phyloP scores from a whole-genome alignment of 1,140 invertebrate genomes.

The Ctenoplectra terminalis region DNA sequence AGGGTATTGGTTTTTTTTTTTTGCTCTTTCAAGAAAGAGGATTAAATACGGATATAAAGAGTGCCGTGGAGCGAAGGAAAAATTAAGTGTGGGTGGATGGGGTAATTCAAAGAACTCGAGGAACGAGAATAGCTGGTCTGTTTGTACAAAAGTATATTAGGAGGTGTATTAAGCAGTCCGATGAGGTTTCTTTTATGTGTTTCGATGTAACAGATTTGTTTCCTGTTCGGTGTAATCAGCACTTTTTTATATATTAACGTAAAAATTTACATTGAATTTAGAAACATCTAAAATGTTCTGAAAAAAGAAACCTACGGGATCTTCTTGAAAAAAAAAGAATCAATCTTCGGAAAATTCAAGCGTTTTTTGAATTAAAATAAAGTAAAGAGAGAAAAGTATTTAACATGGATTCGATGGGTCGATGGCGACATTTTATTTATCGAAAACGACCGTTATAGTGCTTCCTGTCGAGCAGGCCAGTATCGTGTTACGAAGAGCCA shows the following conservation, averaged over 20 bases:
- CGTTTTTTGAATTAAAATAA: background rate
- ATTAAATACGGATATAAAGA: background rate
- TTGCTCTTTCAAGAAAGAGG: background rate
- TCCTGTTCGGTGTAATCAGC: background rate
- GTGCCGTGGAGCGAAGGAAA: background rate
- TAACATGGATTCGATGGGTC: background rate
- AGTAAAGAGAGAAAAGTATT: background rate
- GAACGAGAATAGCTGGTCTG: background rate
- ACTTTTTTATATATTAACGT: too few species aligned
- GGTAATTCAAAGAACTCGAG: background rate
- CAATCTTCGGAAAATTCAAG: too few species aligned
- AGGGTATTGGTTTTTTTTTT: background rate
- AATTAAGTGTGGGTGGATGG: background rate
- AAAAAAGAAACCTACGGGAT: too few species aligned
- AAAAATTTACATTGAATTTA: too few species aligned
- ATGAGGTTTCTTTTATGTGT: too few species aligned
- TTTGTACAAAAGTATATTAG: conserved; percentile 17
- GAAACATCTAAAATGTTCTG: too few species aligned
- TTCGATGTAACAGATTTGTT: background rate
- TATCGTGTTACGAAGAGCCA: conserved; percentile 15
- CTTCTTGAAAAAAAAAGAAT: too few species aligned
- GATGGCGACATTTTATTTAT: background rate
- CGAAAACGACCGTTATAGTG: conserved; percentile 6
- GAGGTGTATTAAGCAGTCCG: background rate
- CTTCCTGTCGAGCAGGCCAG: conserved; percentile 30